These are phyloP conservation scores for Brachyistius frenatus DNA, from an alignment of 2,113 vertebrate genomes.

Conservation along the genomic window DNA sequence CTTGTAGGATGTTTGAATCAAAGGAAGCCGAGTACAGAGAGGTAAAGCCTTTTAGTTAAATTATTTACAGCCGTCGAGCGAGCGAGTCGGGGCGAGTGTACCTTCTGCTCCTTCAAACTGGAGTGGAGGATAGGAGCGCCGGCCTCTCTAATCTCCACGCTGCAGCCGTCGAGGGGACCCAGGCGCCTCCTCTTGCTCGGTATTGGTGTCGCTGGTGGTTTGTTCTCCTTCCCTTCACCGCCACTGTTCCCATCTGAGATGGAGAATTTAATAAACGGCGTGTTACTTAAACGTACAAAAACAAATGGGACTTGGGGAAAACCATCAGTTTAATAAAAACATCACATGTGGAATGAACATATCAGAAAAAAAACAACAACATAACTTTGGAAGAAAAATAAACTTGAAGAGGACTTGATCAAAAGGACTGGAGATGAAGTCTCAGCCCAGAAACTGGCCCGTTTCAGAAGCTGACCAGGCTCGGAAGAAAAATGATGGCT, in stretches of 20 bases:
- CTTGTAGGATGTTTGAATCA: slow-evolving; percentile 14
- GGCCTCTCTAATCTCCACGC: slow-evolving; percentile 74
- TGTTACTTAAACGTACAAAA: slow-evolving; percentile 37
- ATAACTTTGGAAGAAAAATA: slow-evolving; percentile 8
- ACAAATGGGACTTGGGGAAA: slow-evolving; percentile 37
- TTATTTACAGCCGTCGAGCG: slow-evolving; percentile 50
- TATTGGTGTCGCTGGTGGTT: slow-evolving; percentile 54
- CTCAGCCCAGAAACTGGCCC: slow-evolving; percentile 12
- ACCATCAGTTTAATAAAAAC: slow-evolving; percentile 1
- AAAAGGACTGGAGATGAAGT: slow-evolving; percentile 15
- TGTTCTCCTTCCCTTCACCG: slow-evolving; percentile 77
- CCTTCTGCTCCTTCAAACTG: slow-evolving; percentile 59
- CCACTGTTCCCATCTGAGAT: slow-evolving; percentile 62
- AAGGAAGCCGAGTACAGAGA: slow-evolving; percentile 18
- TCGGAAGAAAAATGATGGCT: slow-evolving; percentile 22
- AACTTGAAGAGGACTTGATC: neutral
- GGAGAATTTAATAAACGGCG: neutral
- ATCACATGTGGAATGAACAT: slow-evolving; percentile 13
- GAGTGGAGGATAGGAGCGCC: slow-evolving; percentile 24
- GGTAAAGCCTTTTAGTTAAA: slow-evolving; percentile 55
- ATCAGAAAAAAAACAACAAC: neutral
- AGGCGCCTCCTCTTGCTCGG: slow-evolving; percentile 74
- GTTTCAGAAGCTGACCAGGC: slow-evolving; percentile 38
- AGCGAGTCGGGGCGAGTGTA: slow-evolving; percentile 49
- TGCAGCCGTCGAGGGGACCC: slow-evolving; percentile 49